Percentiles rank a stretch among this genome's conserved stretches.
These are phyloP conservation scores for Melanophora roralis DNA, from an alignment of 2,888 invertebrate genomes.

Conservation along the genomic window DNA sequence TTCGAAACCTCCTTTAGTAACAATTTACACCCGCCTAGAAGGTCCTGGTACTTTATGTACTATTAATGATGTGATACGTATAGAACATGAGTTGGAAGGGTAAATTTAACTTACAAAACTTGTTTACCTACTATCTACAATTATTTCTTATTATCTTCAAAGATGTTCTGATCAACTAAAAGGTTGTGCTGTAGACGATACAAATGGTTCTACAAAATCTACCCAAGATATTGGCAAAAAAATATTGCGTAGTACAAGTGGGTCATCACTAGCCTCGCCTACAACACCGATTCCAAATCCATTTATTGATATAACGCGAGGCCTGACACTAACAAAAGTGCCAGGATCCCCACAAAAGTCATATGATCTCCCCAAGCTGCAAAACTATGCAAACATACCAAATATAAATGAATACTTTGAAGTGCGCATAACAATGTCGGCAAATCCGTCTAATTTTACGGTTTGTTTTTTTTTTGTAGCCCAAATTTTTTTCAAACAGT, in stretches of 20 bases:
- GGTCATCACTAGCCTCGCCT: conserved; percentile 63
- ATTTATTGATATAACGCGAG: conserved; percentile 67
- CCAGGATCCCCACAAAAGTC: conserved; percentile 68
- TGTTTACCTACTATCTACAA: neutral
- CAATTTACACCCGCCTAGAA: conserved; percentile 83
- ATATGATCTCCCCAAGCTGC: conserved; percentile 64
- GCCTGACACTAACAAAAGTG: conserved; percentile 66
- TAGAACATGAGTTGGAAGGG: conserved; percentile 80
- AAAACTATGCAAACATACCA: conserved; percentile 71
- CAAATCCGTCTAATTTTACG: conserved; percentile 81
- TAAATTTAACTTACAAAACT: conserved; percentile 56
- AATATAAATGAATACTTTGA: conserved; percentile 82
- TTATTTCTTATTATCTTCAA: neutral
- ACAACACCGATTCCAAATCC: conserved; percentile 62
- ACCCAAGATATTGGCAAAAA: conserved; percentile 34
- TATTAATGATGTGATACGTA: conserved; percentile 83
- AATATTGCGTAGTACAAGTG: conserved; percentile 39
- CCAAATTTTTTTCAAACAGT: neutral
- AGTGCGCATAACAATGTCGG: conserved; percentile 85
- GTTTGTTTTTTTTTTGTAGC: conserved; percentile 63
- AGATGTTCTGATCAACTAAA: conserved; percentile 53
- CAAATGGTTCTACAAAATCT: conserved; percentile 28
- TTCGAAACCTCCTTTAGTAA: conserved; percentile 78
- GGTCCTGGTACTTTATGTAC: conserved; percentile 82
- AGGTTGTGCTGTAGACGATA: conserved; percentile 39